phyloP scores from a whole-genome alignment of 2,797 vertebrate genomes.

The Chiloscyllium punctatum region DNA sequence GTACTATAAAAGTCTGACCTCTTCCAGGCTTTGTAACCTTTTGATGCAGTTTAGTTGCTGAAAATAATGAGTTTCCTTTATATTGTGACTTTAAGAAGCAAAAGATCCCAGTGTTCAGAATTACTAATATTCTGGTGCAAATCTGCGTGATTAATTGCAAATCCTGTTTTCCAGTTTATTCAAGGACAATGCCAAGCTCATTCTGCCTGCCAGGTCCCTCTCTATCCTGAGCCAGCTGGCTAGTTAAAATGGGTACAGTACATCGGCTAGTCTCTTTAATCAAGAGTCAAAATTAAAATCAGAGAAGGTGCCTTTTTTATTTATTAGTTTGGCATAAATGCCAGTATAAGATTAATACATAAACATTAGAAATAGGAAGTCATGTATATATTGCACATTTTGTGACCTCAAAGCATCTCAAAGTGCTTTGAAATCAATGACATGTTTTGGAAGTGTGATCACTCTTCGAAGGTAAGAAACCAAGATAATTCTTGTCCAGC shows the following conservation, averaged over 20 bases:
- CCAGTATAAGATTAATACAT: not conserved
- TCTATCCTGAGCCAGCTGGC: not conserved
- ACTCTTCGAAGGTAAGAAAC: too few relatives aligned
- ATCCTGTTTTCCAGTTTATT: not conserved
- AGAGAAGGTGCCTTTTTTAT: not conserved
- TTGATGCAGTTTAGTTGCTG: too few relatives aligned
- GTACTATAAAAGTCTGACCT: not conserved
- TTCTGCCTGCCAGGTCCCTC: not conserved
- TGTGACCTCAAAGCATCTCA: too few relatives aligned
- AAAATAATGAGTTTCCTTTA: not conserved
- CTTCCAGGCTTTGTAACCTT: not conserved
- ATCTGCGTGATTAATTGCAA: not conserved
- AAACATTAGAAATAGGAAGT: not conserved
- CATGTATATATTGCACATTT: not conserved
- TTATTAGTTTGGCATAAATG: not conserved
- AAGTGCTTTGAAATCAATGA: too few relatives aligned
- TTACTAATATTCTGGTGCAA: not conserved
- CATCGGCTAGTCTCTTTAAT: conserved; percentile 9
- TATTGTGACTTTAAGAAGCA: not conserved
- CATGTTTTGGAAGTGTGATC: too few relatives aligned
- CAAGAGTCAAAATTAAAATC: not conserved
- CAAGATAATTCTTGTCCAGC: too few relatives aligned
- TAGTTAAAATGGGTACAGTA: not conserved
- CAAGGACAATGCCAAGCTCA: not conserved
- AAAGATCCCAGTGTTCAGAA: not conserved